Percentiles rank a stretch among this genome's conserved stretches.
Conservation (phyloP, 2,797 vertebrate species). For the Emys orbicularis region DNA sequence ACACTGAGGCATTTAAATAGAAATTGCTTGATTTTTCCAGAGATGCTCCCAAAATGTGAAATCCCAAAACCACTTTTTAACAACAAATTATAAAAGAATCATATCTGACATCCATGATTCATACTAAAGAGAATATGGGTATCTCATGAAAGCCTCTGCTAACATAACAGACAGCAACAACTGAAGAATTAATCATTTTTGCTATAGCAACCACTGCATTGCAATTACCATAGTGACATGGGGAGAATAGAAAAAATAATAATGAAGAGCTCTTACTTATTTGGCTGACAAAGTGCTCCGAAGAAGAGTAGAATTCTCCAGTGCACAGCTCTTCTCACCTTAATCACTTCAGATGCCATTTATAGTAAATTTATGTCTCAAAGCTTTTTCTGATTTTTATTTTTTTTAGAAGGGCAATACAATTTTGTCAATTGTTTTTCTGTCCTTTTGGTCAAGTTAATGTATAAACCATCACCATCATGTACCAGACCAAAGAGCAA, state of each 20-base stretch:
- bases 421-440: constrained; percentile 26
- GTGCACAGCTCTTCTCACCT: constrained; percentile 45
- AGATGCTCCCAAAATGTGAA: background rate
- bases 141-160: constrained; percentile 44
- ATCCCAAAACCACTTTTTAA: constrained; percentile 4
- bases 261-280: constrained; percentile 72
- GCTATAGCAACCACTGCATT: constrained; percentile 76
- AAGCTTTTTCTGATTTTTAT: constrained; percentile 8
- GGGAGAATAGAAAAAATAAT: constrained; percentile 65
- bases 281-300: constrained; percentile 71
- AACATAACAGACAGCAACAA: constrained; percentile 53
- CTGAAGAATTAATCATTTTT: constrained; percentile 75
- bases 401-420: constrained; percentile 32
- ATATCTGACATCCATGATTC: constrained; percentile 60
- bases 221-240: constrained; percentile 72
- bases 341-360: constrained; percentile 50
- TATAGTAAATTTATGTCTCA: constrained; percentile 39
- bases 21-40: background rate
- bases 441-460: constrained; percentile 33
- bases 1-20: background rate
- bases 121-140: constrained; percentile 30
- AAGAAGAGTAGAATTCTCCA: constrained; percentile 59
- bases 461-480: background rate
- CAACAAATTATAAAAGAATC: constrained; percentile 17
- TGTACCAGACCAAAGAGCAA: background rate